Evolutionary conservation across 2,797 vertebrate genomes (phyloP), one percentile per base, ranked within the genome.

Genomic region (Periparus ater): DNA sequence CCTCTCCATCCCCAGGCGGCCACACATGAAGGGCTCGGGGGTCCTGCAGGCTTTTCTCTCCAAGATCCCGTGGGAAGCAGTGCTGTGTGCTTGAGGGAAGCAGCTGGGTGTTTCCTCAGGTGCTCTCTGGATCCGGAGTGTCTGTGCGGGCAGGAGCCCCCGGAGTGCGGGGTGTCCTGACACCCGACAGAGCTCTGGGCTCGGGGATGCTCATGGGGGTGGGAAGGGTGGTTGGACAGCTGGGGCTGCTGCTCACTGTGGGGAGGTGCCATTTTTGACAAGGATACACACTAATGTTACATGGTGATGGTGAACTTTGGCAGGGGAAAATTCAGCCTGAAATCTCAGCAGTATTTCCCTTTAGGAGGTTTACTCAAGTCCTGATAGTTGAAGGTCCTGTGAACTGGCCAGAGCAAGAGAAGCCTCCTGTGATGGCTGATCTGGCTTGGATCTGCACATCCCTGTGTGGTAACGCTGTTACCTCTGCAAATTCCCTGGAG

Each of bases 11-110:
- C 57, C 44, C 27, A 4, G n/a, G 15, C 29, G 81, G 44, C 51
- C 55, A 5, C 3, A 1, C 3, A 0, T 2, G 50, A 48, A 16
- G 63, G 65, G 34, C 34, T 42, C 17, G 29, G 36, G 40, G 7
- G 4, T 47, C n/a, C 45, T 48, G 65, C 25, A 15, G 55, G 73
- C 11, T 80, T 80, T 89, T 29, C 34, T 54, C 65, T 50, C 58
- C 2, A 3, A 9, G 68, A 4, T 88, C 9, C 80, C 17, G 0
- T 12, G 53, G 68, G 70, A 62, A 85, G 65, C 29, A 29, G 58
- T 2, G 8, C 55, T 68, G 26, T 51, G 61, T 30, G 76, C 30
- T 3, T 7, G 58, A 73, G 83, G 63, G 74, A 82, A 73, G 85
- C 81, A 54, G 85, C 92, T 82, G 74, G 89, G 36, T 58, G 63